These are phyloP conservation scores for Drosophila sordidapex DNA, from an alignment of 2,888 invertebrate genomes.

Conservation along the genomic window DNA sequence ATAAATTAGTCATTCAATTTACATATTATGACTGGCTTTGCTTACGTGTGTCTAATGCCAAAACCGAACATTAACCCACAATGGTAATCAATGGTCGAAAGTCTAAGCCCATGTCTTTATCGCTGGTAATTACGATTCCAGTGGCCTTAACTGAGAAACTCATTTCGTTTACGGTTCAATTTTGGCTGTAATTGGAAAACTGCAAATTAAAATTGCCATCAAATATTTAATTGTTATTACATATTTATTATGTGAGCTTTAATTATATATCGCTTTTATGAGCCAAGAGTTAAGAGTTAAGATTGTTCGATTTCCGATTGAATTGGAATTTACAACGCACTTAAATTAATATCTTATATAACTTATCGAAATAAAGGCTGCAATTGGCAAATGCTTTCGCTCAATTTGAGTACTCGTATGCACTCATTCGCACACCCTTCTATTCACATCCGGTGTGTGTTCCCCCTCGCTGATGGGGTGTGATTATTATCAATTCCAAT, in stretches of 20 bases:
- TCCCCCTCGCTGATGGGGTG: slow-evolving; percentile 19
- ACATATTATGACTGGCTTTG: slow-evolving; percentile 32
- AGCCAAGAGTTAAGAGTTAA: neutral
- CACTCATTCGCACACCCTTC: slow-evolving; percentile 1
- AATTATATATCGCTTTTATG: neutral
- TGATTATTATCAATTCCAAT: slow-evolving; percentile 70
- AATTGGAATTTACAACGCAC: too few species aligned
- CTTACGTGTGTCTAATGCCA: slow-evolving; percentile 48
- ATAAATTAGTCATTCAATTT: slow-evolving; percentile 53
- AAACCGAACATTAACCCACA: slow-evolving; percentile 28
- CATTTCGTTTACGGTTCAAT: slow-evolving; percentile 32
- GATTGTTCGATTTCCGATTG: neutral
- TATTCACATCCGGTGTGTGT: slow-evolving; percentile 18
- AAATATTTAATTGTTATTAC: slow-evolving; percentile 4
- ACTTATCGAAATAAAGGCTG: neutral
- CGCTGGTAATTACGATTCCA: slow-evolving; percentile 34
- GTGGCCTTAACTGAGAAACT: slow-evolving; percentile 15
- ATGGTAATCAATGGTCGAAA: neutral
- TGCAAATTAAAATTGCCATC: neutral
- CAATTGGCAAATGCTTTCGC: neutral
- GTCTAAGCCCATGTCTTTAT: slow-evolving; percentile 28
- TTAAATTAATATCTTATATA: neutral
- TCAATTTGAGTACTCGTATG: neutral
- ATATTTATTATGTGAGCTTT: neutral
- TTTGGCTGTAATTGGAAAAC: slow-evolving; percentile 3